phyloP scores from a whole-genome alignment of 2,888 invertebrate genomes.

The Drosophila atripex region DNA sequence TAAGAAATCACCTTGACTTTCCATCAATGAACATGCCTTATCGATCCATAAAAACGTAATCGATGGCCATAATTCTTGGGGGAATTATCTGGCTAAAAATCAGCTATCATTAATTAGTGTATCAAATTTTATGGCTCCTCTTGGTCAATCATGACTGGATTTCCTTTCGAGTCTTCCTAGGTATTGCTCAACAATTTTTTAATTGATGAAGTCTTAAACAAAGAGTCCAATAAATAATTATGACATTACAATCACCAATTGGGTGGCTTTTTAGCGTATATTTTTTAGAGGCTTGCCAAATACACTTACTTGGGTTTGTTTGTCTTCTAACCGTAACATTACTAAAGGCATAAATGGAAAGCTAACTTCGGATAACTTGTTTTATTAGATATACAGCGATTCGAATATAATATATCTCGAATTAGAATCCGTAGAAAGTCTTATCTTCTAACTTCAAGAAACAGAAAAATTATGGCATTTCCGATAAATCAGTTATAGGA shows the following conservation, averaged over 20 bases:
- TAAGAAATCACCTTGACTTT: background rate
- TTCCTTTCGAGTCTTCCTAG: background rate
- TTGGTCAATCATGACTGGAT: constrained; percentile 1
- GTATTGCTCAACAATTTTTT: background rate
- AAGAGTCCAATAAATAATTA: background rate
- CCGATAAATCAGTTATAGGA: too few relatives aligned
- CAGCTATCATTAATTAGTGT: background rate
- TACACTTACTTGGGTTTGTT: too few relatives aligned
- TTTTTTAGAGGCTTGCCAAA: background rate
- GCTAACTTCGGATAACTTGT: too few relatives aligned
- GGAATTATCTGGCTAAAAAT: constrained; percentile 9
- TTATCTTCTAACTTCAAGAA: too few relatives aligned
- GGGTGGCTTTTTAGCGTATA: background rate
- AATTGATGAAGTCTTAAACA: background rate
- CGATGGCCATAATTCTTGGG: constrained; percentile 1
- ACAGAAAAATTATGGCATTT: too few relatives aligned
- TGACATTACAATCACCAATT: background rate
- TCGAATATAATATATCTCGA: too few relatives aligned
- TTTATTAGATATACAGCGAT: too few relatives aligned
- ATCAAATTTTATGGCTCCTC: constrained; percentile 27
- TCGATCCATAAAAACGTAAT: background rate
- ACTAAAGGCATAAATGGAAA: too few relatives aligned
- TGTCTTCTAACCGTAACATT: too few relatives aligned
- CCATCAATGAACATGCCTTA: constrained; percentile 1
- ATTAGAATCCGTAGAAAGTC: too few relatives aligned